phyloP scores from a whole-genome alignment of 1,140 invertebrate species.

The Ditylenchus dipsaci region DNA sequence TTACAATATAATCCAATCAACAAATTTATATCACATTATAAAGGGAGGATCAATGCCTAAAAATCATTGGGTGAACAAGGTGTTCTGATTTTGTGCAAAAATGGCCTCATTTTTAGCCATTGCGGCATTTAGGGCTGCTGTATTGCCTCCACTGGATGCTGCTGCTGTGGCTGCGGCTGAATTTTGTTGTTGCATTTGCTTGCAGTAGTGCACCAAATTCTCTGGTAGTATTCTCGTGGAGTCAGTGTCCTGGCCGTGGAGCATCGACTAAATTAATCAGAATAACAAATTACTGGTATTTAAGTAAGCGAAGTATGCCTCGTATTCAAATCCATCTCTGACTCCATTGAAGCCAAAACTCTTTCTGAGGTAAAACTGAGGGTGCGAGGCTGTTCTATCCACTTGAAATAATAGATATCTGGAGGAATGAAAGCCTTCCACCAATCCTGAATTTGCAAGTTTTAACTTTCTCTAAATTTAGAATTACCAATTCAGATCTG shows the following conservation, averaged over 20 bases:
- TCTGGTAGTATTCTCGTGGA: conserved; percentile 57
- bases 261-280: conserved; percentile 26
- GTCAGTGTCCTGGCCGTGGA: conserved; percentile 54
- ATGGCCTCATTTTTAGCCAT: neutral
- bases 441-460: conserved; percentile 33
- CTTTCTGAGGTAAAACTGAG: conserved; percentile 55
- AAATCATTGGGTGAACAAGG: neutral
- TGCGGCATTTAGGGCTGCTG: neutral
- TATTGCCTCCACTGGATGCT: neutral
- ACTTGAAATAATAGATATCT: conserved; percentile 58
- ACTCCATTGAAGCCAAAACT: conserved; percentile 55
- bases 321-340: conserved; percentile 49
- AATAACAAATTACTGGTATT: conserved; percentile 14
- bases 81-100: neutral
- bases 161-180: conserved; percentile 3
- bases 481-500: conserved; percentile 52
- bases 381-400: conserved; percentile 57
- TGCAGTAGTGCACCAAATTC: conserved; percentile 51
- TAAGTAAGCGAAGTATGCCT: neutral
- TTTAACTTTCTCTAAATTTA: too few species aligned
- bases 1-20: neutral
- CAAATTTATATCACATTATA: neutral
- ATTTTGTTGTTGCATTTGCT: conserved; percentile 29
- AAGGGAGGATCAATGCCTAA: neutral
- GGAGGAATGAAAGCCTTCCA: conserved; percentile 54